Conservation (phyloP, 92 coral and sea anemone genomes). For the Bergia puertoricense region DNA sequence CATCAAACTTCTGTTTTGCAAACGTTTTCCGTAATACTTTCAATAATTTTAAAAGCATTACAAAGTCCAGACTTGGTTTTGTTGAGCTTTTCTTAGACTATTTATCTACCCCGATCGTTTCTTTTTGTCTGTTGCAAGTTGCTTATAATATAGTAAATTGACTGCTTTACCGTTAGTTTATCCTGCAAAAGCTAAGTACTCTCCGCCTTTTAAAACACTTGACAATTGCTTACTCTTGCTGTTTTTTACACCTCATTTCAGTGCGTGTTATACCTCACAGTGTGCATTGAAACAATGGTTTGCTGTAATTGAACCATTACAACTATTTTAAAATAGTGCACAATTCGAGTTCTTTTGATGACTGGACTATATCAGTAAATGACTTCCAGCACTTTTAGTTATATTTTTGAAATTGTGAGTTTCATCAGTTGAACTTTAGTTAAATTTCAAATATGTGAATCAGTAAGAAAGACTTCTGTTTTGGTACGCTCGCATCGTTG, state of each 20-base stretch:
- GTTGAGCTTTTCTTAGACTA: too few relatives aligned
- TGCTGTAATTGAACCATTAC: neutral
- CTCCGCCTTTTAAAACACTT: constrained; percentile 24
- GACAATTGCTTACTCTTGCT: constrained; percentile 1
- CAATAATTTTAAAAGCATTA: neutral
- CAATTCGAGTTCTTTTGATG: neutral
- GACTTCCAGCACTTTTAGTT: too few relatives aligned
- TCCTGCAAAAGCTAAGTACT: neutral
- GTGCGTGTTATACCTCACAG: neutral
- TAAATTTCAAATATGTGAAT: too few relatives aligned
- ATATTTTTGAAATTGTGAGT: too few relatives aligned
- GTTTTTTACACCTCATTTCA: constrained; percentile 11
- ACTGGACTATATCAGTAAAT: too few relatives aligned
- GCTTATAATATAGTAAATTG: too few relatives aligned
- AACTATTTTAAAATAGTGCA: neutral
- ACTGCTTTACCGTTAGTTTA: too few relatives aligned
- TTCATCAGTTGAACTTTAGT: too few relatives aligned
- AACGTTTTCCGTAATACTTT: neutral
- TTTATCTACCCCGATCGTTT: neutral
- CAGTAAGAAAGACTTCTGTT: too few relatives aligned
- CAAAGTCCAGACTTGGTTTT: neutral
- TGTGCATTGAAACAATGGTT: neutral
- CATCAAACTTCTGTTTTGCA: neutral
- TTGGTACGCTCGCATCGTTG: too few relatives aligned
- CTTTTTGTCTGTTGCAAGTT: too few relatives aligned